Conservation (phyloP, 2,888 invertebrate genomes). For the Drosophila buzzatii region DNA sequence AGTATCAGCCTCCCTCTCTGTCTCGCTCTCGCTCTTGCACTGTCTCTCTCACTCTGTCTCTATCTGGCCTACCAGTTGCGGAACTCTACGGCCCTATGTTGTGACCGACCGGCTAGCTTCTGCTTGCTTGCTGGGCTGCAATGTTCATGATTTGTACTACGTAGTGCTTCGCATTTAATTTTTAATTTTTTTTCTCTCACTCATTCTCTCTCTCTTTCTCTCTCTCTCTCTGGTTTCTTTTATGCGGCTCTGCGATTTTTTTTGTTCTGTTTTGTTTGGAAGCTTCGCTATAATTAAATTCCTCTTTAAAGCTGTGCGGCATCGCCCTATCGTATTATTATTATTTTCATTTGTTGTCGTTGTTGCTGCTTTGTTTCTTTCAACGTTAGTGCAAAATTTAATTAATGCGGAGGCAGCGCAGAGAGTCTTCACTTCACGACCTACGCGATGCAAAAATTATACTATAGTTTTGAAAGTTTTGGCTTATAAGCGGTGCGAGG, state of each 20-base stretch:
- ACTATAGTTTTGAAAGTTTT: constrained; percentile 39
- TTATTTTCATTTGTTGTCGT: constrained; percentile 1
- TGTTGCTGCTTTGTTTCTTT: constrained; percentile 3
- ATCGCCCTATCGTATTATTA: constrained; percentile 14
- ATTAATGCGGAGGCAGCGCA: constrained; percentile 39
- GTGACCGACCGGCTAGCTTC: constrained; percentile 32
- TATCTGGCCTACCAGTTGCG: too few relatives aligned
- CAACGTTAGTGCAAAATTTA: constrained; percentile 34
- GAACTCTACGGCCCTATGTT: constrained; percentile 20
- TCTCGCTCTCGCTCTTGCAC: not conserved
- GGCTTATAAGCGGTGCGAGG: constrained; percentile 4
- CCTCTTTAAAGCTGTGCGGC: constrained; percentile 61
- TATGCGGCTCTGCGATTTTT: constrained; percentile 43
- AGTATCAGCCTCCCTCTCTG: constrained; percentile 33
- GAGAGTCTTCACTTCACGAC: constrained; percentile 15
- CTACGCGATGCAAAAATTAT: constrained; percentile 27
- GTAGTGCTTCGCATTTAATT: constrained; percentile 54
- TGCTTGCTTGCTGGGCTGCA: constrained; percentile 21
- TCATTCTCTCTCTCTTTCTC: not conserved
- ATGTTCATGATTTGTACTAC: constrained; percentile 40
- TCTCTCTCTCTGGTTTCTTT: constrained; percentile 1
- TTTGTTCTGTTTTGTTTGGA: constrained; percentile 20
- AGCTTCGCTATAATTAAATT: constrained; percentile 73
- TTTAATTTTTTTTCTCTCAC: constrained; percentile 18
- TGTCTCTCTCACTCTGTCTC: not conserved